These are phyloP conservation scores for Smutsia gigantea DNA, from an alignment of 2,797 vertebrate species.

Conservation along the genomic window DNA sequence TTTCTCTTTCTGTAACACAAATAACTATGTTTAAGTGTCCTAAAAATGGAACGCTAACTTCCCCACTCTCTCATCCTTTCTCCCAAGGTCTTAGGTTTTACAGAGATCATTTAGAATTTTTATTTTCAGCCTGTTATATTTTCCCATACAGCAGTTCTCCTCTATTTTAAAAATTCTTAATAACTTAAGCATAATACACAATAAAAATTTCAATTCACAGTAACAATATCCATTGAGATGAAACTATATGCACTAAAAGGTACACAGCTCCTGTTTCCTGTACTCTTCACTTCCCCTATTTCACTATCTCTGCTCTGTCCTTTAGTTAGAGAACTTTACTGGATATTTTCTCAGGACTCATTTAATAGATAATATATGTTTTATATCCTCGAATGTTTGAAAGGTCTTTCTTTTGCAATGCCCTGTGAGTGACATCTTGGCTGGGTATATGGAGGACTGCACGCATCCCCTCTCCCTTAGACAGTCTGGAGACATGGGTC, in stretches of 20 bases:
- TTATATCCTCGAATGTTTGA: not conserved
- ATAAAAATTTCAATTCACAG: not conserved
- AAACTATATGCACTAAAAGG: not conserved
- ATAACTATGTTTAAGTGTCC: not conserved
- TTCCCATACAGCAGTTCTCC: not conserved
- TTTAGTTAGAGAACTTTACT: accelerated
- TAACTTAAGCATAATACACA: not conserved
- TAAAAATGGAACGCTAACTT: not conserved
- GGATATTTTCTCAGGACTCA: not conserved
- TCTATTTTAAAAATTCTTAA: not conserved
- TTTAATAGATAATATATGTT: not conserved
- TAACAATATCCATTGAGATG: too few relatives aligned
- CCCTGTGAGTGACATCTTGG: not conserved
- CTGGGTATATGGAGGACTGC: accelerated
- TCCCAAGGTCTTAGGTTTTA: not conserved
- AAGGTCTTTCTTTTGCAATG: not conserved
- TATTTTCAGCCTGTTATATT: not conserved
- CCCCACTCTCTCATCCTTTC: not conserved
- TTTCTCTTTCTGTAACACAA: not conserved
- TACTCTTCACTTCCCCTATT: not conserved
- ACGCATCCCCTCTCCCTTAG: accelerated
- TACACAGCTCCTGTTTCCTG: not conserved
- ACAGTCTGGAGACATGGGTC: not conserved
- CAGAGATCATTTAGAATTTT: not conserved
- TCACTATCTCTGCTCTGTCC: not conserved